Evolutionary conservation across 1,140 invertebrate genomes (phyloP).

Genomic region (Ectropis grisescens): DNA sequence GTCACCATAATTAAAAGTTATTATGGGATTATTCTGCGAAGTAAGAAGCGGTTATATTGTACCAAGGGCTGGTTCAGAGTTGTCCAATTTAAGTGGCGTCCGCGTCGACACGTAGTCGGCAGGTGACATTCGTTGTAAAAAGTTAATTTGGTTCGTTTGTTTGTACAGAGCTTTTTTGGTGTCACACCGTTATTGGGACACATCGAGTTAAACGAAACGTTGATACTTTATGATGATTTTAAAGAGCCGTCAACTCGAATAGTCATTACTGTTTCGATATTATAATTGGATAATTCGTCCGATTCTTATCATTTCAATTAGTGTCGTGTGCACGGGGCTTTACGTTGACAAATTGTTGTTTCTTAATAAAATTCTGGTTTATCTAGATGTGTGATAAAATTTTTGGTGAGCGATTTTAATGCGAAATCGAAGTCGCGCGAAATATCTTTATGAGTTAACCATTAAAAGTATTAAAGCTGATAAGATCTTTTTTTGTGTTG

Average conservation of each 20-base stretch:
- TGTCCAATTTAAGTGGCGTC: slow-evolving; percentile 31
- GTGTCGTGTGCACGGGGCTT: slow-evolving; percentile 7
- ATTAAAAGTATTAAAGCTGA: too few species aligned
- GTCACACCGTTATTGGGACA: slow-evolving; percentile 10
- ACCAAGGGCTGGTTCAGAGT: too few species aligned
- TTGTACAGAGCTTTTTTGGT: slow-evolving; percentile 22
- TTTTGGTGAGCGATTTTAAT: too few species aligned
- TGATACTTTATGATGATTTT: slow-evolving; percentile 17
- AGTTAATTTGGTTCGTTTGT: slow-evolving; percentile 19
- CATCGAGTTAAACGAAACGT: slow-evolving; percentile 8
- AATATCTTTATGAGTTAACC: too few species aligned
- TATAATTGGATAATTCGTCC: slow-evolving; percentile 39
- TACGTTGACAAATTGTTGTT: too few species aligned
- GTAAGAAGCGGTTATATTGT: too few species aligned
- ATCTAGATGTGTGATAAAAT: too few species aligned
- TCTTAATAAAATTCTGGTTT: too few species aligned
- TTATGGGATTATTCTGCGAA: too few species aligned
- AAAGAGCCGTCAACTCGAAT: slow-evolving; percentile 26
- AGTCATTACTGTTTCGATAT: slow-evolving; percentile 32
- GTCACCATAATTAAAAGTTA: too few species aligned
- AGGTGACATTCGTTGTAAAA: slow-evolving; percentile 27
- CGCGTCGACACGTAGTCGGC: slow-evolving; percentile 25
- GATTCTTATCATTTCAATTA: slow-evolving; percentile 42
- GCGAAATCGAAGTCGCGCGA: too few species aligned
- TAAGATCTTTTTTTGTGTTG: too few species aligned